These are phyloP conservation scores for Drosophila colorata DNA, from an alignment of 2,888 invertebrate species.

Conservation along the genomic window DNA sequence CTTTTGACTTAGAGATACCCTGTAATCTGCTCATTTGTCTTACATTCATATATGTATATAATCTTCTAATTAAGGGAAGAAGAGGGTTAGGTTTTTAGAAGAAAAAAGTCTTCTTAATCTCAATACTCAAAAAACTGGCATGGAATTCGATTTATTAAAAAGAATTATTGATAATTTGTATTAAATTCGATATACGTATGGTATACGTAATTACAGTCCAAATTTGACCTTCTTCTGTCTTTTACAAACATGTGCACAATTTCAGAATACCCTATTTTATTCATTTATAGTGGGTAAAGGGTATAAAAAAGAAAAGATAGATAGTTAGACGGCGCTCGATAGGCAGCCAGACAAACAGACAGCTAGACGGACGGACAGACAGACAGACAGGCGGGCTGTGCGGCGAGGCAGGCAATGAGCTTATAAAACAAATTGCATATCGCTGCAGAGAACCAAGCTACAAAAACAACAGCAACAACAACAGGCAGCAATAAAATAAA, in stretches of 20 bases:
- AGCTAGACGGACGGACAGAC: constrained; percentile 10
- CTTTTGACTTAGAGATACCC: background rate
- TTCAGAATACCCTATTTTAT: background rate
- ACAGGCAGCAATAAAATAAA: constrained; percentile 64
- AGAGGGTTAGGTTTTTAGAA: no score
- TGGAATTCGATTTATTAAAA: no score
- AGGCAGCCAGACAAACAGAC: constrained; percentile 39
- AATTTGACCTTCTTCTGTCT: background rate
- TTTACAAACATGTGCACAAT: background rate
- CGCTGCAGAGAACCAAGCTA: constrained; percentile 49
- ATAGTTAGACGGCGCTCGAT: constrained; percentile 54
- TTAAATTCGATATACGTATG: background rate
- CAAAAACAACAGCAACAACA: constrained; percentile 21
- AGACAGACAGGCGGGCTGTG: constrained; percentile 16
- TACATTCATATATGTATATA: no score
- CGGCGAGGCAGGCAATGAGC: constrained; percentile 61
- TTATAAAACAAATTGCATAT: constrained; percentile 75
- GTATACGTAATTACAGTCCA: background rate
- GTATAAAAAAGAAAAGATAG: constrained; percentile 33
- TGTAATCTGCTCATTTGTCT: background rate
- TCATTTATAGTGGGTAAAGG: constrained; percentile 5
- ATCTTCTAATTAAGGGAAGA: no score
- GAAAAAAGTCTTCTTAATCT: no score
- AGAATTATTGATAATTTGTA: background rate
- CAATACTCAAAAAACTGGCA: no score